phyloP scores from a whole-genome alignment of 2,888 invertebrate genomes.

The Panzeria rudis region DNA sequence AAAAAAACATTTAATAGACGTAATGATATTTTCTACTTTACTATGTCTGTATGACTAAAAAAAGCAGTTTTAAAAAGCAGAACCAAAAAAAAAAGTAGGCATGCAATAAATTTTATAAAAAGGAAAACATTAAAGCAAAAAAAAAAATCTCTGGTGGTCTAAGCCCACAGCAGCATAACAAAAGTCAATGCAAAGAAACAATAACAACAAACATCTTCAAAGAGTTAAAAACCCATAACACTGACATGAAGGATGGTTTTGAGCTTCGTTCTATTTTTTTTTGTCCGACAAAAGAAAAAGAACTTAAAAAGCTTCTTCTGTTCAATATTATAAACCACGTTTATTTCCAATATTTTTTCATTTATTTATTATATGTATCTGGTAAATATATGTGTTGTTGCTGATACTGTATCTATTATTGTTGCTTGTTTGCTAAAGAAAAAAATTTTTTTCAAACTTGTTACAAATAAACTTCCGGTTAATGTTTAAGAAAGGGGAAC shows the following conservation, averaged over 20 bases:
- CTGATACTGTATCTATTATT: not conserved
- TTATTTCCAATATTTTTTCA: conserved; percentile 40
- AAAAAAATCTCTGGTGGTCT: conserved; percentile 53
- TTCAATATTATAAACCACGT: conserved; percentile 41
- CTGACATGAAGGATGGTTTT: conserved; percentile 22
- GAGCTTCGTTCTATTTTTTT: not conserved
- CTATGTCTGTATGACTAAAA: not conserved
- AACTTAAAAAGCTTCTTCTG: conserved; percentile 11
- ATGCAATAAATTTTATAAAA: conserved; percentile 13
- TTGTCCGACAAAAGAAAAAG: not conserved
- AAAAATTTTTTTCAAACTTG: conserved; percentile 52
- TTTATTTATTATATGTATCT: conserved; percentile 35
- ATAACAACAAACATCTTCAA: conserved; percentile 29
- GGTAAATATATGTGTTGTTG: not conserved
- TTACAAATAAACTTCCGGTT: conserved; percentile 68
- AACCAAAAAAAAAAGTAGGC: not conserved
- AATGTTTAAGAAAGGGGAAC: conserved; percentile 23
- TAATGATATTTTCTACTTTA: conserved; percentile 63
- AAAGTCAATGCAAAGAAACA: conserved; percentile 55
- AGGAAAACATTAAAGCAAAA: not conserved
- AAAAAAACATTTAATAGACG: conserved; percentile 64
- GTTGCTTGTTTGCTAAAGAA: conserved; percentile 26
- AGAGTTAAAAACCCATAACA: conserved; percentile 43
- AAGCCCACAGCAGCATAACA: conserved; percentile 42
- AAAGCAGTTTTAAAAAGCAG: not conserved